phyloP scores from a whole-genome alignment of 1,140 invertebrate genomes.

The Cydia strobilella region DNA sequence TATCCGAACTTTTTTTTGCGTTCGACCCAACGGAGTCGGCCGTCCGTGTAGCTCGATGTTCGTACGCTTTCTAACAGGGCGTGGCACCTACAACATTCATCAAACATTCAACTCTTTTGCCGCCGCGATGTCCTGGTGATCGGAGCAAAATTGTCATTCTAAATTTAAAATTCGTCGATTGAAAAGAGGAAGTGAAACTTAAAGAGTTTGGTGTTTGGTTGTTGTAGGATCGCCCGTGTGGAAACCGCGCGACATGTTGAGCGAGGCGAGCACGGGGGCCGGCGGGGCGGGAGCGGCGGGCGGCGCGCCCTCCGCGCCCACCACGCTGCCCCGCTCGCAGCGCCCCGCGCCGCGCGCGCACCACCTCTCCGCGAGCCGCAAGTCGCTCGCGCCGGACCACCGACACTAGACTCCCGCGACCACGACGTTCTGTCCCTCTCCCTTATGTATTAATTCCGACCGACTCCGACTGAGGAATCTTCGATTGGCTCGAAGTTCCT shows the following conservation, averaged over 20 bases:
- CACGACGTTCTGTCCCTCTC: neutral
- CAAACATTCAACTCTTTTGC: conserved; percentile 81
- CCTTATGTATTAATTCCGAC: neutral
- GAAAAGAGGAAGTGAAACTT: conserved; percentile 46
- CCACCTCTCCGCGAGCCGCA: conserved; percentile 77
- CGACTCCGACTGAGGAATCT: conserved; percentile 10
- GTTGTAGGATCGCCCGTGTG: conserved; percentile 93
- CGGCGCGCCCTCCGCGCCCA: conserved; percentile 56
- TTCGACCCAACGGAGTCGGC: neutral
- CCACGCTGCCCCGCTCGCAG: conserved; percentile 77
- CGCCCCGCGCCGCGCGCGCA: conserved; percentile 72
- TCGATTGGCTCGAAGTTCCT: neutral
- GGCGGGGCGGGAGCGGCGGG: conserved; percentile 60
- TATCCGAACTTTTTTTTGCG: neutral
- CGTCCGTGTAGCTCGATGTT: conserved; percentile 37
- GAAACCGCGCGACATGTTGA: conserved; percentile 90
- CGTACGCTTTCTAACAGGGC: conserved; percentile 46
- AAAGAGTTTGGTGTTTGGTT: conserved; percentile 82
- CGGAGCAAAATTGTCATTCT: conserved; percentile 43
- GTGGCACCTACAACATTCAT: conserved; percentile 70
- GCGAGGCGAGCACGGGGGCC: conserved; percentile 61
- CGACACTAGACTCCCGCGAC: conserved; percentile 58
- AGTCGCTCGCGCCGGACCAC: conserved; percentile 79
- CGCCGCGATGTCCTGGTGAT: conserved; percentile 51
- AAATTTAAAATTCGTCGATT: conserved; percentile 47